A percentile compares a stretch with the other conserved stretches of the same genome.
Evolutionary conservation across 2,888 invertebrate genomes (phyloP).

Genomic region (Drosophila setosimentum): DNA sequence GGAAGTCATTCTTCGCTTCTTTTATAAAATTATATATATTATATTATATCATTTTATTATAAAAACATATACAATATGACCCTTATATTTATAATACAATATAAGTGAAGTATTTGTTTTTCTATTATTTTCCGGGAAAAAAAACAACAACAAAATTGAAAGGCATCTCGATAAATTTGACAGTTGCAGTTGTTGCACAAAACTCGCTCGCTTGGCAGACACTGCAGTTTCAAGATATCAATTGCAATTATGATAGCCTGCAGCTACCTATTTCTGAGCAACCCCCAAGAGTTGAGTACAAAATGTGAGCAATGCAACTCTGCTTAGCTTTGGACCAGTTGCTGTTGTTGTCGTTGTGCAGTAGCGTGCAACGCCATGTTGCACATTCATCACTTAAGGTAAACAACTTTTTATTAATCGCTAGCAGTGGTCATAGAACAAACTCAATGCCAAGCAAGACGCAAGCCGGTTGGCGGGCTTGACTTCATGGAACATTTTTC

Average conservation of each 20-base stretch:
- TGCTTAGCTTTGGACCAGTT: conserved; percentile 61
- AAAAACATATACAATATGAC: neutral
- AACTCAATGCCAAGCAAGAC: conserved; percentile 9
- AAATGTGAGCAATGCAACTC: conserved; percentile 48
- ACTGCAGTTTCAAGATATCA: conserved; percentile 65
- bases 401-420: conserved; percentile 82
- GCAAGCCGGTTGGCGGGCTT: neutral
- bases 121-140: no score
- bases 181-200: conserved; percentile 32
- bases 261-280: conserved; percentile 1
- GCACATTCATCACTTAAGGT: conserved; percentile 81
- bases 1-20: neutral
- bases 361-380: conserved; percentile 65
- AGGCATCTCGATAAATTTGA: conserved; percentile 19
- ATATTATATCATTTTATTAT: no score
- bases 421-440: conserved; percentile 47
- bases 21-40: no score
- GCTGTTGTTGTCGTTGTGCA: conserved; percentile 7
- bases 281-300: conserved; percentile 6
- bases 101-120: neutral
- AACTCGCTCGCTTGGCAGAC: conserved; percentile 34
- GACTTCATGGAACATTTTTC: conserved; percentile 74
- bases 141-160: no score
- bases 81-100: no score
- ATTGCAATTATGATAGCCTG: conserved; percentile 67